Conservation (phyloP, 2,797 vertebrate genomes). For the Macropodus opercularis region DNA sequence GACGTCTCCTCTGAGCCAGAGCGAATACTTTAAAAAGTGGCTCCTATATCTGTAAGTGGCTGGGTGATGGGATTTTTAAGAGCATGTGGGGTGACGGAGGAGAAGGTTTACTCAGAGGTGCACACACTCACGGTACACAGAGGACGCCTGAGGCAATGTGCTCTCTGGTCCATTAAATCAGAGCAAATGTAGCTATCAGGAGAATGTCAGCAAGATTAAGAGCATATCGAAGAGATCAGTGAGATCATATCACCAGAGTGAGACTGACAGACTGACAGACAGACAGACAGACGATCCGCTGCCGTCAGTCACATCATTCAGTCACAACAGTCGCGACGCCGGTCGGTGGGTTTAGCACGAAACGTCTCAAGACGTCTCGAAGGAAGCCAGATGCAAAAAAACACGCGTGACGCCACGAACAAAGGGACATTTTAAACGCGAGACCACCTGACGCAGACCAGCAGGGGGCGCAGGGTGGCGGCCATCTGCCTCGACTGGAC, state of each 20-base stretch:
- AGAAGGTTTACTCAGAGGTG: not conserved
- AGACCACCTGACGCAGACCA: too few relatives aligned
- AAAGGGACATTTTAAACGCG: too few relatives aligned
- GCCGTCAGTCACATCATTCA: too few relatives aligned
- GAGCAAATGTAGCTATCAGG: slow-evolving; percentile 40
- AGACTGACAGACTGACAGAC: slow-evolving; percentile 13
- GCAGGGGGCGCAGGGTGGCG: too few relatives aligned
- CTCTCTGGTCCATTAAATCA: slow-evolving; percentile 40
- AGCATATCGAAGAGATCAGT: slow-evolving; percentile 31
- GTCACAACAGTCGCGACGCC: not conserved
- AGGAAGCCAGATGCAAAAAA: not conserved
- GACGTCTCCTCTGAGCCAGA: slow-evolving; percentile 5
- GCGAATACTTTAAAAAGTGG: not conserved
- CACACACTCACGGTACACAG: slow-evolving; percentile 17
- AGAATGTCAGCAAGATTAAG: slow-evolving; percentile 44
- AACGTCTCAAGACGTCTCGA: not conserved
- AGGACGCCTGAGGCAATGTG: slow-evolving; percentile 23
- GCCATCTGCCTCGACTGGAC: too few relatives aligned
- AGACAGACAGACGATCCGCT: not conserved
- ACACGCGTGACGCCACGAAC: too few relatives aligned
- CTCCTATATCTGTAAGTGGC: not conserved
- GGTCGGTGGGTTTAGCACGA: not conserved
- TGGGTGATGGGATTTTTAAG: slow-evolving; percentile 8
- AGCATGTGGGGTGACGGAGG: slow-evolving; percentile 8
- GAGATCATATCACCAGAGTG: slow-evolving; percentile 9